A percentile compares a stretch with the other conserved stretches of the same genome.
These are phyloP conservation scores for Trachops cirrhosus DNA, from an alignment of 2,797 vertebrate genomes.

Conservation along the genomic window DNA sequence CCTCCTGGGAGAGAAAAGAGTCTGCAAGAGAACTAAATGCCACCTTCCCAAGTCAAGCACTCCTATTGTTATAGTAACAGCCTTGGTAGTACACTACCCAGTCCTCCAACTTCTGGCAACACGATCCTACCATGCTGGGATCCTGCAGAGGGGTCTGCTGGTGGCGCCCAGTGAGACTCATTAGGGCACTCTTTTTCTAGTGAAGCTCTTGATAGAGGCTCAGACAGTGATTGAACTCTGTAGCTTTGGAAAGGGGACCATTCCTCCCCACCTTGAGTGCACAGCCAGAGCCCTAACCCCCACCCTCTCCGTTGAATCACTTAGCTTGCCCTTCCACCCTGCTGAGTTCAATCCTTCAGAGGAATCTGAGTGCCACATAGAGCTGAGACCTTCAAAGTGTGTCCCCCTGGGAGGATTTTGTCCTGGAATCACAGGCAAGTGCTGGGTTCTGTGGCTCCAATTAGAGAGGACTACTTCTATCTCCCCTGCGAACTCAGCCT, in stretches of 20 bases:
- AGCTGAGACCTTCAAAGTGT: not conserved
- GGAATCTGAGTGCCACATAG: not conserved
- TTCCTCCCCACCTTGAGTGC: not conserved
- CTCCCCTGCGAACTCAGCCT: not conserved
- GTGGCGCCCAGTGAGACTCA: not conserved
- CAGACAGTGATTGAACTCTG: not conserved
- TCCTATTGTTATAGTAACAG: not conserved
- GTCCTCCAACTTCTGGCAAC: not conserved
- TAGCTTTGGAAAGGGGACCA: not conserved
- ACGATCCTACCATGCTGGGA: not conserved
- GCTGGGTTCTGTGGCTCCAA: not conserved
- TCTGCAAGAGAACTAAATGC: not conserved
- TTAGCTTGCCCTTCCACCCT: not conserved
- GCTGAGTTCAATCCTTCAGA: not conserved
- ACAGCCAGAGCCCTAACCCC: not conserved
- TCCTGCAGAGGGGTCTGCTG: not conserved
- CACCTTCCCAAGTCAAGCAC: not conserved
- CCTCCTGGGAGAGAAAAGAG: not conserved
- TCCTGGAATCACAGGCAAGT: not conserved
- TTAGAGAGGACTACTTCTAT: not conserved
- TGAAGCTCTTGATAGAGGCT: not conserved
- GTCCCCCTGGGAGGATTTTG: not conserved
- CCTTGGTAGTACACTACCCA: not conserved
- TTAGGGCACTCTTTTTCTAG: not conserved
- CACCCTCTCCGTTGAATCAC: not conserved